Base-by-base conservation (phyloP, 2,888 invertebrate genomes). In the Agriopis leucophaearia region DNA sequence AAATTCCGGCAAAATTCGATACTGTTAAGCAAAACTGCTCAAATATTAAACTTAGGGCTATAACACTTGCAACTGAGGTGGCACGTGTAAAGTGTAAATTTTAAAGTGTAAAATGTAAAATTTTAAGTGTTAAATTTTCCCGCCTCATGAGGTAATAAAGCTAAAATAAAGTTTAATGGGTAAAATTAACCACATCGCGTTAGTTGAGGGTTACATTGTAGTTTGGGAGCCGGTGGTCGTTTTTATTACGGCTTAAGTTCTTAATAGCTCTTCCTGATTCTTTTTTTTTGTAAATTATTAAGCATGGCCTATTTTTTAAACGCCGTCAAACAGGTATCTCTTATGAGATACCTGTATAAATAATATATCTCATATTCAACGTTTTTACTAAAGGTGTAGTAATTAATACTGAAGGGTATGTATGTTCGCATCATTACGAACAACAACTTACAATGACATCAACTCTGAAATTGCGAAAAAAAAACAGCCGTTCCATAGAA, bases 81-180 rank as follows among this genome's bases (percentile, higher is more conserved):
- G 65, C 60, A 52, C 48, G 59, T 66, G 60, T 66, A 58, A 58
- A 58, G 56, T 58, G 35, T 58, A 47, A 58, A 58, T 47, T 56
- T 55, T 64, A 16, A 59, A 50, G 16, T 61, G 57, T 60, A 42
- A 60, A 66, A 60, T 52, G 18, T 59, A 50, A 59, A 59, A 50
- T 42, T 44, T 58, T 6, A 44, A 45, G 36, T 57, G 61, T 66
- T 42, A 60, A 66, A 50, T 54, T 18, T 47, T 58, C 48, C 48
- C 16, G 35, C 18, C 52, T 48, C 40, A 15, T 61, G 52, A 16
- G 42, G 59, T 69, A 69, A 71, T 68, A 68, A 69, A 64, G 70
- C 68, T 72, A 70, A 72, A 69, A 74, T 79, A 75, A 76, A 79
- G 74, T 76, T 79, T 77, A 70, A 79, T 71, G 64, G 72, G 61